These are phyloP conservation scores for Galbula dea DNA, from an alignment of 2,113 vertebrate species.

Conservation along the genomic window DNA sequence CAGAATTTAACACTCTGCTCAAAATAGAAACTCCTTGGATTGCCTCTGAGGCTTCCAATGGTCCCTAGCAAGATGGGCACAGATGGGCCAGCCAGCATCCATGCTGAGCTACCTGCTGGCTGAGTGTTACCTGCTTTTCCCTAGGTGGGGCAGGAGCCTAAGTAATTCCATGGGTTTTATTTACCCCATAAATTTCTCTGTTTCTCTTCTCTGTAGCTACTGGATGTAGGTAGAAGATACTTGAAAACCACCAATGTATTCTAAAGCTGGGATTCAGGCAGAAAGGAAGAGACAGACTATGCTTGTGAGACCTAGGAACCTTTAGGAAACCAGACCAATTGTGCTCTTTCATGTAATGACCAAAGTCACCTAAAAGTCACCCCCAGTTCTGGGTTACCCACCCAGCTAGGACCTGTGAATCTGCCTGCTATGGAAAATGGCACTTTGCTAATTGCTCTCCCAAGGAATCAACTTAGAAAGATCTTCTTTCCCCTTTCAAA, in stretches of 20 bases:
- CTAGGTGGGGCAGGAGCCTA: neutral
- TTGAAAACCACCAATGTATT: neutral
- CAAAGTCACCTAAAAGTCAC: neutral
- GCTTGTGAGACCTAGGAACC: fast-evolving
- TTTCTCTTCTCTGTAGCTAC: neutral
- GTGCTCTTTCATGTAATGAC: neutral
- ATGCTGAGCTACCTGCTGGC: neutral
- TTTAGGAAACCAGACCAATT: neutral
- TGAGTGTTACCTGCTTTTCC: neutral
- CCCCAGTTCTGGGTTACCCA: neutral
- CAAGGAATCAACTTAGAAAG: neutral
- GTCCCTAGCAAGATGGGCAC: neutral
- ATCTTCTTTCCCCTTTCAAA: neutral
- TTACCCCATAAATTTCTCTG: neutral
- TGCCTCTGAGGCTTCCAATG: neutral
- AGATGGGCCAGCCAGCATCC: neutral
- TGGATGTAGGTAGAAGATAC: neutral
- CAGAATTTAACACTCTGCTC: neutral
- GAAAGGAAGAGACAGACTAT: neutral
- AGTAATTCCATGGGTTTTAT: neutral
- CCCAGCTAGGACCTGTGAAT: neutral
- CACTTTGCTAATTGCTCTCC: neutral
- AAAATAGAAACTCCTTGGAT: neutral
- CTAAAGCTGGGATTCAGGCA: neutral
- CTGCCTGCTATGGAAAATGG: neutral